Evolutionary conservation across 2,888 invertebrate genomes (phyloP), one percentile per base, ranked within the genome.

Genomic region (Hecatera dysodea): DNA sequence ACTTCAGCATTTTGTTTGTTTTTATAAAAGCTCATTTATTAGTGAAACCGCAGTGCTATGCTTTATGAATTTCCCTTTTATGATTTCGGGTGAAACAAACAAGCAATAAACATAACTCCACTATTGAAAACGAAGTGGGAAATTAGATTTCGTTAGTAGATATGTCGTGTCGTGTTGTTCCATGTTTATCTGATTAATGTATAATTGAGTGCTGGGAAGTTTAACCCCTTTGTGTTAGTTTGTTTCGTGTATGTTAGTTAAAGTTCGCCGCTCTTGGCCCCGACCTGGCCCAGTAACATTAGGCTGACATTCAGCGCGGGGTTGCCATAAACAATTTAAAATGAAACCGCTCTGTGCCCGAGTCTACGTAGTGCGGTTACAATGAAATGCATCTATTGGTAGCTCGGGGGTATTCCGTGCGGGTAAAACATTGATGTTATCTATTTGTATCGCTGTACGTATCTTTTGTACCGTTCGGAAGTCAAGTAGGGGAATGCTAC

Each of bases 21-120:
- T 92, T 92, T 91, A 91, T 90, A 91, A 93, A 91, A 88, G 89
- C 91, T 90, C 91, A 90, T 93, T 93, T 93, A 92, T 92, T 91
- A 92, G 89, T 88, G 86, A 91, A 92, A 90, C 91, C 91, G 87
- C 90, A 87, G 85, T 90, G 89, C 92, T 91, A 71, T 84, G 87
- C 83, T 80, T 86, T 87, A 82, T 86, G 85, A 88, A 85, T 87
- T 86, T 79, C 78, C 72, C 72, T 79, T 84, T 88, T 85, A 81
- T 82, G 82, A 86, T 84, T 85, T 82, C 63, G 77, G 80, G 55
- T 48, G 74, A 76, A 83, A 82, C 73, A 81, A 81, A 73, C 70
- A 52, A 59, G 67, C 75, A 81, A 74, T 70, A 67, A 80, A 80
- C 65, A 52, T 64, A 80, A 71, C 79, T 66, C 75, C 48, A 57